Conservation (phyloP, 1,140 invertebrate species). For the Pomacea maculata region DNA sequence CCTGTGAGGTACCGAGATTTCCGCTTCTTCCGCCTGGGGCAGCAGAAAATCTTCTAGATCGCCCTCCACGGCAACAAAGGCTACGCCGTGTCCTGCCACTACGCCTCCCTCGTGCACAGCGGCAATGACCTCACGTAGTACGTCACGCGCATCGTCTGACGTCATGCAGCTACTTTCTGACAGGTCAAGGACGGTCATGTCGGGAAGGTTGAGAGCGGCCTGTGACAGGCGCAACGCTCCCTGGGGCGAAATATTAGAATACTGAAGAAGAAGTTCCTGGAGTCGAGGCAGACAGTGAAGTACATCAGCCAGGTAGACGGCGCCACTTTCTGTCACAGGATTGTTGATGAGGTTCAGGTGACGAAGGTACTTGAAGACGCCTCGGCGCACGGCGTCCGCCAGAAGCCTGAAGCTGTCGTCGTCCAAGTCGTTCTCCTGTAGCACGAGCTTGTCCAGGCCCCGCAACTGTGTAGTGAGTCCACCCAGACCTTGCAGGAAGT, state of each 20-base stretch:
- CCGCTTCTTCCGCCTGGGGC: no score
- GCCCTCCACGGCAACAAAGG: background rate
- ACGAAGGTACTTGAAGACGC: conserved; percentile 10
- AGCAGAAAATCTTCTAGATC: no score
- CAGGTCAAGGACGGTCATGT: conserved; percentile 12
- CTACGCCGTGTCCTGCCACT: no score
- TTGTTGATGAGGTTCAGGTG: conserved; percentile 19
- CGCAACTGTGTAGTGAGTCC: conserved; percentile 4
- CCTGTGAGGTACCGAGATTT: no score
- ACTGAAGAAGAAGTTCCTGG: conserved; percentile 7
- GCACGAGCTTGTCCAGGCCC: conserved; percentile 2
- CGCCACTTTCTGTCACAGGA: background rate
- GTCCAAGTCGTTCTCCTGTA: conserved; percentile 15
- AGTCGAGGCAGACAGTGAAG: background rate
- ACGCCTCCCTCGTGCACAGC: no score
- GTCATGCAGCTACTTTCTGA: conserved; percentile 17
- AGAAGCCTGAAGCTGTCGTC: conserved; percentile 3
- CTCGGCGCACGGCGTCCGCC: background rate
- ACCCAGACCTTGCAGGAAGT: background rate
- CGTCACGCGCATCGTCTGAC: background rate
- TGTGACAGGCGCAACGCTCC: background rate
- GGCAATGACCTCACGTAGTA: background rate
- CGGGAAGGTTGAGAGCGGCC: background rate
- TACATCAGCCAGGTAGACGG: background rate
- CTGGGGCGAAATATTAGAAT: background rate